Evolutionary conservation across 2,113 vertebrate species (phyloP), one percentile per base, ranked within the genome.

Genomic region (Gorilla gorilla): DNA sequence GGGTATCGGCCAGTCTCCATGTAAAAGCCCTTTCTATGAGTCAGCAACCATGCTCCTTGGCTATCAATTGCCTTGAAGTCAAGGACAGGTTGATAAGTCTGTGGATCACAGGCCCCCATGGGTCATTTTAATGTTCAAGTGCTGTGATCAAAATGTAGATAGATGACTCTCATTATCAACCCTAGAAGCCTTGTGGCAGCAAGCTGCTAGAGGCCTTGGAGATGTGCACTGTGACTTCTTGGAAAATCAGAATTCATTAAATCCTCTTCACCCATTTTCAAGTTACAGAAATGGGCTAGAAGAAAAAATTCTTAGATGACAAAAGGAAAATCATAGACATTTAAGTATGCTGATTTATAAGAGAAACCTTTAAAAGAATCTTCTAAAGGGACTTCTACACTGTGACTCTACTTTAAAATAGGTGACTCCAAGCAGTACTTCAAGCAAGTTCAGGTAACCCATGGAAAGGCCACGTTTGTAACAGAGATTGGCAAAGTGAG

Each of bases 221-320:
- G 30, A 23, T 22, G 88, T 93, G 64, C 48, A 2, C 2, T 22
- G 2, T 86, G 57, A 35, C 64, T 73, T 8, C 61, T 32, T 83
- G 84, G 80, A 86, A 70, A 85, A 75, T 35, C 32, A 7, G 90
- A 78, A 96, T 57, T 48, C 68, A 68, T 61, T 68, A 59, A 85
- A 59, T 61, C 22, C 10, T 48, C 40, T 80, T 64, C 13, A n/a
- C 18, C 23, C 16, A 50, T 40, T 64, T 89, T 45, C 23, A 76
- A 70, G 73, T 9, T 30, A n/a, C 23, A 94, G 89, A 35, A 45
- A 43, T 85, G 43, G 13, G 8, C 50, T 23, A 50, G 64, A 80
- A 43, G 11, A 14, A 32, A 68, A 32, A 68, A 10, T 0, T 57
- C 48, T 70, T 40, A 3, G 6, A 48, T 50, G 55, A 94, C 40